These are phyloP conservation scores for Neolamprologus sp. DNA, from an alignment of 2,113 vertebrate species.

Conservation along the genomic window DNA sequence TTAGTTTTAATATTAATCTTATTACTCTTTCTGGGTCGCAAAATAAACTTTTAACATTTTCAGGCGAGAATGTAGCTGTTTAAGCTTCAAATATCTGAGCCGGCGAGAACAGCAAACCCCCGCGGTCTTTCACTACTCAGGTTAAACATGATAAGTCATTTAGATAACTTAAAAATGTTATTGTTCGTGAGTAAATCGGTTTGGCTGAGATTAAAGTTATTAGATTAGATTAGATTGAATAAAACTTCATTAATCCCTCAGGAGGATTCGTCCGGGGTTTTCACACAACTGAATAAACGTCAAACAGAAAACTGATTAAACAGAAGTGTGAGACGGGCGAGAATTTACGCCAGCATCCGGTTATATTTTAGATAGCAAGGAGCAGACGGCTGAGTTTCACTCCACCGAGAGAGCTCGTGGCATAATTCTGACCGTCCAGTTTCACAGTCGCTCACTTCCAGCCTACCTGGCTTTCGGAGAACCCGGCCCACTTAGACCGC, in stretches of 20 bases:
- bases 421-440: rapidly evolving
- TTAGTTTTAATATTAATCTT: rapidly evolving
- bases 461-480: rapidly evolving
- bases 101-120: rapidly evolving
- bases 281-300: background rate
- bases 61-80: background rate
- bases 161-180: background rate
- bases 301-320: background rate
- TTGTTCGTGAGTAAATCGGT: rapidly evolving
- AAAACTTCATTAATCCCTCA: background rate
- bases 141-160: background rate
- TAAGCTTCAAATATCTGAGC: rapidly evolving
- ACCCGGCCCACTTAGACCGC: background rate
- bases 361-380: rapidly evolving
- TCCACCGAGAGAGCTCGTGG: background rate
- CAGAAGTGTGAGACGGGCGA: rapidly evolving
- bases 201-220: background rate
- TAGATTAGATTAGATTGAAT: background rate
- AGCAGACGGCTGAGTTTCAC: background rate
- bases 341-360: rapidly evolving
- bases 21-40: rapidly evolving
- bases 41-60: background rate
- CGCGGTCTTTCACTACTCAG: background rate
- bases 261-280: rapidly evolving
- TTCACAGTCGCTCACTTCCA: background rate